Percentiles rank a stretch among this genome's conserved stretches.
Conservation (phyloP, 2,888 invertebrate species). For the Clostera curtula region DNA sequence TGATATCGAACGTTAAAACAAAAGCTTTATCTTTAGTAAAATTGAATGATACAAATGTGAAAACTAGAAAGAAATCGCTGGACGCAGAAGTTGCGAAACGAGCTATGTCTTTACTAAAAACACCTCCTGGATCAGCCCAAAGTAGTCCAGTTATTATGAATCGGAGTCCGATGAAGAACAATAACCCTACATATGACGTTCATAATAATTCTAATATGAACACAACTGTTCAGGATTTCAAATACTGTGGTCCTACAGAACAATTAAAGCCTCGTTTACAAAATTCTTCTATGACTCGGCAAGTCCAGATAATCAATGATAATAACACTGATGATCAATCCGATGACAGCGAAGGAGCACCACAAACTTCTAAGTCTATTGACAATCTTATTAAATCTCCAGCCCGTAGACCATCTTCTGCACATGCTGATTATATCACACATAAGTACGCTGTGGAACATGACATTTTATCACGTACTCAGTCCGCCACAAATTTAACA, state of each 20-base stretch:
- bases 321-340: slow-evolving; percentile 31
- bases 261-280: slow-evolving; percentile 6
- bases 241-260: not conserved
- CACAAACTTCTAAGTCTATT: slow-evolving; percentile 39
- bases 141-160: slow-evolving; percentile 31
- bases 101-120: slow-evolving; percentile 43
- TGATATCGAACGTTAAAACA: slow-evolving; percentile 69
- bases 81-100: slow-evolving; percentile 41
- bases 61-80: slow-evolving; percentile 29
- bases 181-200: slow-evolving; percentile 8
- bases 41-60: slow-evolving; percentile 38
- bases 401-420: slow-evolving; percentile 45
- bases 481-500: slow-evolving; percentile 36
- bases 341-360: slow-evolving; percentile 27
- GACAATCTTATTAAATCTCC: slow-evolving; percentile 56
- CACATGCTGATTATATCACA: slow-evolving; percentile 27
- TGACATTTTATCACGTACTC: slow-evolving; percentile 31
- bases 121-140: slow-evolving; percentile 45
- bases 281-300: slow-evolving; percentile 11
- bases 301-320: slow-evolving; percentile 8
- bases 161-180: slow-evolving; percentile 16
- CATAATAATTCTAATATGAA: slow-evolving; percentile 4
- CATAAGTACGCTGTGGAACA: slow-evolving; percentile 31
- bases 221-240: slow-evolving; percentile 3
- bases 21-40: slow-evolving; percentile 70